These are phyloP conservation scores for Chrysolina americana DNA, from an alignment of 2,888 invertebrate genomes.

Conservation along the genomic window DNA sequence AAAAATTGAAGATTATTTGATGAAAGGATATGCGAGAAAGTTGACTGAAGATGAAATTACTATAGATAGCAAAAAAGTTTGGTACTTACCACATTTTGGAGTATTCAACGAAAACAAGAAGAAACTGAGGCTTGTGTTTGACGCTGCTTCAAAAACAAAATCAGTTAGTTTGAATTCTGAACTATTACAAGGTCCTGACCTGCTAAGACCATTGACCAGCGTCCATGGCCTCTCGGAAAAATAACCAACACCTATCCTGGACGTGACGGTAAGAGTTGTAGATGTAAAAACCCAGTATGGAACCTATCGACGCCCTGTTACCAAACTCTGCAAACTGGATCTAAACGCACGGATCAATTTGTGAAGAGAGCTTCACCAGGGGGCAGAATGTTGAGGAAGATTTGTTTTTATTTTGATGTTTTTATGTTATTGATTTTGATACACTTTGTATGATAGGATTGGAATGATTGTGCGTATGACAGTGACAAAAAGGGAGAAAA, in stretches of 20 bases:
- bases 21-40: slow-evolving; percentile 25
- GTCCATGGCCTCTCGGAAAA: slow-evolving; percentile 17
- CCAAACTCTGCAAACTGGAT: no score
- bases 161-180: slow-evolving; percentile 30
- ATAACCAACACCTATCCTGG: not conserved
- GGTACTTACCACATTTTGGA: slow-evolving; percentile 28
- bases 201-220: slow-evolving; percentile 43
- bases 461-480: no score
- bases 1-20: slow-evolving; percentile 28
- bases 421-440: no score
- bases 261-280: no score
- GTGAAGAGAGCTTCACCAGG: no score
- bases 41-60: slow-evolving; percentile 12
- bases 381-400: no score
- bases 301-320: no score
- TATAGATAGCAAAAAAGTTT: slow-evolving; percentile 2
- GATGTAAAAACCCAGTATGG: no score
- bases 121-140: slow-evolving; percentile 28
- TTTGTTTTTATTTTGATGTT: no score
- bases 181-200: slow-evolving; percentile 48
- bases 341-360: no score
- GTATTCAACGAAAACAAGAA: slow-evolving; percentile 27
- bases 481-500: no score
- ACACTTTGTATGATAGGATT: no score
- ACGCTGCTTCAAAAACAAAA: slow-evolving; percentile 25